phyloP scores from a whole-genome alignment of 1,140 invertebrate species.

The Drosophila orena region DNA sequence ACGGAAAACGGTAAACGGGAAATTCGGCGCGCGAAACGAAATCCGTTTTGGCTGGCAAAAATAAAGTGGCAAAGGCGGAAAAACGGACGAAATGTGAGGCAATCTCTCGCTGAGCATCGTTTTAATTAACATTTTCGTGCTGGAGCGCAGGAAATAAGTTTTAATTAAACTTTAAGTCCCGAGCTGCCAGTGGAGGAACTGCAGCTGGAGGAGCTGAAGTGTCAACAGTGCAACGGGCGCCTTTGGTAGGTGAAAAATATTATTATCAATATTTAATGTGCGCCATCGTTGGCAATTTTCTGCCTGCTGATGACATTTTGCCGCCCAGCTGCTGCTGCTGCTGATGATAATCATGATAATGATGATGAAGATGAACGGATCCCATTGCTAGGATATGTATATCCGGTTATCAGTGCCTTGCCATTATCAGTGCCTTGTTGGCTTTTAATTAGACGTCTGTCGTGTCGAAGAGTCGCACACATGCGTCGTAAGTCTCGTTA shows the following conservation, averaged over 20 bases:
- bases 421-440: constrained; percentile 53
- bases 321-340: too few species aligned
- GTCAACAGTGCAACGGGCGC: constrained; percentile 16
- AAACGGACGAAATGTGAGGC: constrained; percentile 18
- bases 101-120: constrained; percentile 34
- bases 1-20: constrained; percentile 7
- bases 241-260: constrained; percentile 55
- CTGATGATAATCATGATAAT: background rate
- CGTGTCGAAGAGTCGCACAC: constrained; percentile 26
- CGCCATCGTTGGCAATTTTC: constrained; percentile 17
- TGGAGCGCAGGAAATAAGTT: constrained; percentile 52
- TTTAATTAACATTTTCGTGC: constrained; percentile 73
- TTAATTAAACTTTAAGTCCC: constrained; percentile 59
- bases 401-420: constrained; percentile 43
- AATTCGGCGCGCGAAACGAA: constrained; percentile 36
- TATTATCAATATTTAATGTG: constrained; percentile 52
- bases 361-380: constrained; percentile 24
- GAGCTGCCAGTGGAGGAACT: constrained; percentile 2
- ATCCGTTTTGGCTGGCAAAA: constrained; percentile 38
- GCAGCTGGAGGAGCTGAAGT: constrained; percentile 3
- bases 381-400: constrained; percentile 15
- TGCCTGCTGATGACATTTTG: background rate
- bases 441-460: constrained; percentile 70
- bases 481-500: constrained; percentile 42
- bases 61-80: constrained; percentile 28